Base-by-base conservation (phyloP, 2,113 vertebrate genomes). In the Oreochromis tanganicae region DNA sequence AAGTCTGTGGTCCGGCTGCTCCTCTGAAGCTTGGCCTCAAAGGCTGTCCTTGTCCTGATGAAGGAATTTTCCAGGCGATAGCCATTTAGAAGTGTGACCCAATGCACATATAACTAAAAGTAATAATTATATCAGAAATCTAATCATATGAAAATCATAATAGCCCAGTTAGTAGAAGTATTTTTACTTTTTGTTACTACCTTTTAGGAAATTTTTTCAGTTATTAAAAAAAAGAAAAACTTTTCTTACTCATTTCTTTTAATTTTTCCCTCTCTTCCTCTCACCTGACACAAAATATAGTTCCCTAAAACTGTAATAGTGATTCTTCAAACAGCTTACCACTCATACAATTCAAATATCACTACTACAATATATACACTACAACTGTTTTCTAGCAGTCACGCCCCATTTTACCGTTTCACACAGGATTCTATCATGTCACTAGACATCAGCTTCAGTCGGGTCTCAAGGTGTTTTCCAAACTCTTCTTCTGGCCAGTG, bases 401-500 rank as follows among this genome's bases (percentile, higher is more conserved):
- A 71, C 36, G 9, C 36, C n/a, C 14, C 66, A 36, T 19, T 88
- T 68, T 85, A 99, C 99, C 99, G 97, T 93, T 99, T 99, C 38
- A 99, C 97, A 63, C 98, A 99, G 57, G 99, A 99, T 89, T 99
- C 99, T 0, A 99, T 99, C 99, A 99, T 99, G 94, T 99, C 99
- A 82, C 99, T 99, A 7, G 98, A 99, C 98, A 99, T 99, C 41
- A 99, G 96, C 94, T 99, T 99, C 48, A 99, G 97, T 55, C 99
- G 97, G 63, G 97, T 99, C 92, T 99, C 99, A 80, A 99, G 95
- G 94, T 99, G 99, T 85, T 99, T 99, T 21, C 97, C 98, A 93
- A 99, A 99, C 96, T 99, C 99, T 95, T 99, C 99, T 87, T 99
- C 99, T 0, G 99, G 99, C 99, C 99, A 99, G 94, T 99, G 99